Evolutionary conservation across 2,797 vertebrate genomes (phyloP).

Genomic region (Anisognathus igniventris): DNA sequence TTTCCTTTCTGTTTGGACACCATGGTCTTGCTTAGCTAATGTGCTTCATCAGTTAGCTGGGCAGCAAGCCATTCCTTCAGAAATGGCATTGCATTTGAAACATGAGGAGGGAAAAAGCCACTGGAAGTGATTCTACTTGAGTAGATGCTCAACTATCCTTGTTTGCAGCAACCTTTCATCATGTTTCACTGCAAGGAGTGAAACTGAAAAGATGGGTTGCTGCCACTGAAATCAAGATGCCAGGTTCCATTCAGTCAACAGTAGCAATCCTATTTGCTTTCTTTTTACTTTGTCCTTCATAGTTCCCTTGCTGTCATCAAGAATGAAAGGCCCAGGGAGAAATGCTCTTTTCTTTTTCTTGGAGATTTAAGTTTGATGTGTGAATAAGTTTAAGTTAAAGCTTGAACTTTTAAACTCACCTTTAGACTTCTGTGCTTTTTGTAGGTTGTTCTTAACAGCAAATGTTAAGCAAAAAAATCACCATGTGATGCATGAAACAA

Average conservation of each 20-base stretch:
- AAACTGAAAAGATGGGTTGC: constrained; percentile 1
- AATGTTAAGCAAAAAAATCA: background rate
- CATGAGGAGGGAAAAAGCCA: background rate
- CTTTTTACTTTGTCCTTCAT: constrained; percentile 11
- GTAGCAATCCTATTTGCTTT: background rate
- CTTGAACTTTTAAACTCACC: background rate
- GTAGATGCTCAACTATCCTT: background rate
- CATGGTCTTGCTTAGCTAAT: background rate
- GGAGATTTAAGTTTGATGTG: background rate
- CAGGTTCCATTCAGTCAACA: constrained; percentile 6
- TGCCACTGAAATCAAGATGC: constrained; percentile 49
- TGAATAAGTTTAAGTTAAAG: background rate
- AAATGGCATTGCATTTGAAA: background rate
- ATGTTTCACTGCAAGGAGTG: background rate
- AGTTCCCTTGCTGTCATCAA: constrained; percentile 18
- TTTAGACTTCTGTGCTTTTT: background rate
- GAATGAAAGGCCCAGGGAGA: background rate
- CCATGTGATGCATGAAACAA: background rate
- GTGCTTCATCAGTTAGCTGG: background rate
- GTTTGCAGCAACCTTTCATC: background rate
- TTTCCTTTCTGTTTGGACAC: background rate
- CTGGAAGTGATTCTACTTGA: background rate
- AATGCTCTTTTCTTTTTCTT: background rate
- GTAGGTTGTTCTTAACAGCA: background rate
- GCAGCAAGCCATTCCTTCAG: background rate